phyloP scores from a whole-genome alignment of 2,797 vertebrate genomes.

The Remorina albescens region DNA sequence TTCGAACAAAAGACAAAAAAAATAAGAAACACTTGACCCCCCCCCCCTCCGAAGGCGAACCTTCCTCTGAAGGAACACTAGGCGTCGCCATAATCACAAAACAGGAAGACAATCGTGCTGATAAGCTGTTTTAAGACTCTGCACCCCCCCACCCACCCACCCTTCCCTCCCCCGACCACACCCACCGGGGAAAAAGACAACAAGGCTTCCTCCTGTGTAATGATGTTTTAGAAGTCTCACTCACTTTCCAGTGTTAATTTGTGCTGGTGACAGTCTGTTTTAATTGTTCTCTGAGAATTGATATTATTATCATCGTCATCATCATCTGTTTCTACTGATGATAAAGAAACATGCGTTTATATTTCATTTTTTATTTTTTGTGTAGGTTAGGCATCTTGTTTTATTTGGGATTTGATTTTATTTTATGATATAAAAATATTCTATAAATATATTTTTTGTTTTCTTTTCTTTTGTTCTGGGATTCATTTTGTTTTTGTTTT shows the following conservation, averaged over 20 bases:
- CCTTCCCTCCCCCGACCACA: too few relatives aligned
- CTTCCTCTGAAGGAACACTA: conserved; percentile 58
- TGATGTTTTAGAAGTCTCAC: conserved; percentile 87
- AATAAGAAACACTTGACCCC: too few relatives aligned
- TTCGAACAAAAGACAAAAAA: conserved; percentile 66
- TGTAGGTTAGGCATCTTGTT: conserved; percentile 84
- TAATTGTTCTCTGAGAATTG: conserved; percentile 76
- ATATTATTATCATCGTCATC: conserved; percentile 73
- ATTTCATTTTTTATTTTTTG: conserved; percentile 70
- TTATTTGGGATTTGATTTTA: conserved; percentile 80
- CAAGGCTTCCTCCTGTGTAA: conserved; percentile 84
- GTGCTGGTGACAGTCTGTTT: conserved; percentile 93
- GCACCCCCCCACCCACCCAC: conserved; percentile 24
- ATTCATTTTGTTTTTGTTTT: conserved; percentile 59
- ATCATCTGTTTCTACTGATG: conserved; percentile 73
- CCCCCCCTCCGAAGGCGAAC: too few relatives aligned
- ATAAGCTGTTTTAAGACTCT: conserved; percentile 64
- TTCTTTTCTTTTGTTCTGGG: conserved; percentile 62
- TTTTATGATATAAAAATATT: conserved; percentile 84
- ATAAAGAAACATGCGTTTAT: conserved; percentile 79
- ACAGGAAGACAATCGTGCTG: conserved; percentile 89
- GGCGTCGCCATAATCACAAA: conserved; percentile 75
- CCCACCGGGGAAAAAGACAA: background rate
- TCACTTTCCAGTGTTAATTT: conserved; percentile 91
- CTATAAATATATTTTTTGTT: conserved; percentile 85